Percentiles rank a stretch among this genome's conserved stretches.
These are phyloP conservation scores for Diplosoma virens DNA, from an alignment of 23 tunicate genomes.

Conservation along the genomic window DNA sequence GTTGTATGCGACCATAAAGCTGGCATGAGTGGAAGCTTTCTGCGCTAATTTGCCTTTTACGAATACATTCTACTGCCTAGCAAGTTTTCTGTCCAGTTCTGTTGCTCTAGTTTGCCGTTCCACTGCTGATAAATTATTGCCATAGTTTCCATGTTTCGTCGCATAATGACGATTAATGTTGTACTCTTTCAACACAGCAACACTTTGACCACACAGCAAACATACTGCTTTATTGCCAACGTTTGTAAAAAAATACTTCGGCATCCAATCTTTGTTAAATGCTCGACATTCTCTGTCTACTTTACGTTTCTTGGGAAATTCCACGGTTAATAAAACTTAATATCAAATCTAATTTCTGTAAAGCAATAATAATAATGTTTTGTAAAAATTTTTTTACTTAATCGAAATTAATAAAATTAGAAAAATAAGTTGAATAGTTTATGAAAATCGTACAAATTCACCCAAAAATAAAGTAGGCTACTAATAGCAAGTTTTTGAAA, in stretches of 20 bases:
- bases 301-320: conserved; percentile 73
- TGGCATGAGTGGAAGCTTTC: conserved; percentile 72
- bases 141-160: conserved; percentile 59
- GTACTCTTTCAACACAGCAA: conserved; percentile 73
- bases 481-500: too few species aligned
- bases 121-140: conserved; percentile 66
- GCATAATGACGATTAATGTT: conserved; percentile 64
- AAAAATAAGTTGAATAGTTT: too few species aligned
- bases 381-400: not conserved
- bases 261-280: conserved; percentile 74
- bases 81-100: conserved; percentile 70
- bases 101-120: conserved; percentile 74
- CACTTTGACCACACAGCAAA: conserved; percentile 41
- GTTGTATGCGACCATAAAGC: conserved; percentile 64
- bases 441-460: too few species aligned
- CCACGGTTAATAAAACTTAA: conserved; percentile 34
- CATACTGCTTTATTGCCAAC: conserved; percentile 53
- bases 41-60: conserved; percentile 63
- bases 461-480: too few species aligned
- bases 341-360: conserved; percentile 6
- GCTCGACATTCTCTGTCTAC: conserved; percentile 78
- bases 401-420: not conserved
- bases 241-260: conserved; percentile 63
- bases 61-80: conserved; percentile 76
- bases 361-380: not conserved